These are phyloP conservation scores for Littorina saxatilis DNA, from an alignment of 1,140 invertebrate genomes.

Conservation along the genomic window DNA sequence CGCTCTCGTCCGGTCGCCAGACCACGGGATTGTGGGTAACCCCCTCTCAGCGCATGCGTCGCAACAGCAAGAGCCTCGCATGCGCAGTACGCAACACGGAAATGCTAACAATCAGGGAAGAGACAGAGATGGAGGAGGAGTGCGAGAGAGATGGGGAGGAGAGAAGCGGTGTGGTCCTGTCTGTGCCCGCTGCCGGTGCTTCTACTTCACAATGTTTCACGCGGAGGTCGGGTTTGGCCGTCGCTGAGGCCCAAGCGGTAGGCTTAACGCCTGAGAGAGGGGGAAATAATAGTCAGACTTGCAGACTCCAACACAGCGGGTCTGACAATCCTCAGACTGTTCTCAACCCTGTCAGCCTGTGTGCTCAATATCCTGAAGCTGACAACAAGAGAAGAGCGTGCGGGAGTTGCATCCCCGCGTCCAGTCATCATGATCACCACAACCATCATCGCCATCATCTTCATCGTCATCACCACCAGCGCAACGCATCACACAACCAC, in stretches of 20 bases:
- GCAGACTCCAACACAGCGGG: not conserved
- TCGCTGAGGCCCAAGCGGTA: no score
- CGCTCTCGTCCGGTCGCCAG: slow-evolving; percentile 38
- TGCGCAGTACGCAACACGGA: slow-evolving; percentile 1
- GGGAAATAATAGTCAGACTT: no score
- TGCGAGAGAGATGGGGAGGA: not conserved
- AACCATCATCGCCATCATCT: not conserved
- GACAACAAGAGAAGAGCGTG: not conserved
- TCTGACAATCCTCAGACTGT: not conserved
- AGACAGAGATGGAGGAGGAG: slow-evolving; percentile 27
- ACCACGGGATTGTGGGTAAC: slow-evolving; percentile 8
- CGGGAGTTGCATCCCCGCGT: not conserved
- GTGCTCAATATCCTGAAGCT: not conserved
- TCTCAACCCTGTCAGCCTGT: not conserved
- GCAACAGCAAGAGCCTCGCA: slow-evolving; percentile 4
- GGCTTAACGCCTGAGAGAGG: no score
- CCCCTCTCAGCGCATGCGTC: not conserved
- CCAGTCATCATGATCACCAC: not conserved
- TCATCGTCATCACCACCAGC: not conserved
- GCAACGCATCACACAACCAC: not conserved
- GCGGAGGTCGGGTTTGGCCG: no score
- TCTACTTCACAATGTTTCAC: no score
- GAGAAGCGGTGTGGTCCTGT: not conserved
- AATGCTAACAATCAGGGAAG: slow-evolving; percentile 38
- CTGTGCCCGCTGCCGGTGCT: no score